Evolutionary conservation across 30 jellyfish, hydroid and myxozoan genomes (phyloP).

Genomic region (Catostylus mosaicus): DNA sequence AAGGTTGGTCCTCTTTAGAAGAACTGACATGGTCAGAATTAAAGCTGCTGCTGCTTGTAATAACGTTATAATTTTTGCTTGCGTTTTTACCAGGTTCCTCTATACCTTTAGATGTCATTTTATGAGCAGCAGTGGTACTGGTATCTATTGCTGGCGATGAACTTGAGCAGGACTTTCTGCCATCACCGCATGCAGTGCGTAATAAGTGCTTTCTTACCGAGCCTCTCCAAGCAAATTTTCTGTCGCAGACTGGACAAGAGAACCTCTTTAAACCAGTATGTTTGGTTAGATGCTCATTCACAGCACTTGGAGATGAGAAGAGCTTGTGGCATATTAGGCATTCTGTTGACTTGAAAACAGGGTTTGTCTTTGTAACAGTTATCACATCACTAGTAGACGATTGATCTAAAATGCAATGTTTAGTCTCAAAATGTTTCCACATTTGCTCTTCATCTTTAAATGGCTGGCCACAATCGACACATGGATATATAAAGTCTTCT

Average conservation of each 20-base stretch:
- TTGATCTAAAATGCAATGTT: slow-evolving; percentile 22
- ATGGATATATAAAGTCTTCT: slow-evolving; percentile 29
- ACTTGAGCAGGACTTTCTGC: neutral
- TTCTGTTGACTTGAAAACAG: neutral
- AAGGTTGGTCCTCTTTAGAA: neutral
- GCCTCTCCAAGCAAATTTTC: slow-evolving; percentile 20
- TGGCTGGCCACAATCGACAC: slow-evolving; percentile 42
- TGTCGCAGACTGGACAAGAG: neutral
- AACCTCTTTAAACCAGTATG: slow-evolving; percentile 27
- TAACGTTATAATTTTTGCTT: neutral
- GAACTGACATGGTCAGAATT: neutral
- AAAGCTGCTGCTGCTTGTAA: neutral
- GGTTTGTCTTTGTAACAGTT: neutral
- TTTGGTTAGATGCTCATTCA: neutral
- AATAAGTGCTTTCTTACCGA: slow-evolving; percentile 29
- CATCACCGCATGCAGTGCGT: slow-evolving; percentile 5
- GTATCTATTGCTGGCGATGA: too few relatives aligned
- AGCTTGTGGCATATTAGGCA: slow-evolving; percentile 9
- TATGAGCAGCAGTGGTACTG: neutral
- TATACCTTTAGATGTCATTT: neutral
- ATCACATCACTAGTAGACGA: neutral
- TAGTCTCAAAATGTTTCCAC: slow-evolving; percentile 44
- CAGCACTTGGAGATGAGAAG: neutral
- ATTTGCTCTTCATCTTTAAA: slow-evolving; percentile 26
- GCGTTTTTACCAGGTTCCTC: neutral